Evolutionary conservation across 2,113 vertebrate genomes (phyloP), one percentile per base, ranked within the genome.

Genomic region (Crotophaga sulcirostris): DNA sequence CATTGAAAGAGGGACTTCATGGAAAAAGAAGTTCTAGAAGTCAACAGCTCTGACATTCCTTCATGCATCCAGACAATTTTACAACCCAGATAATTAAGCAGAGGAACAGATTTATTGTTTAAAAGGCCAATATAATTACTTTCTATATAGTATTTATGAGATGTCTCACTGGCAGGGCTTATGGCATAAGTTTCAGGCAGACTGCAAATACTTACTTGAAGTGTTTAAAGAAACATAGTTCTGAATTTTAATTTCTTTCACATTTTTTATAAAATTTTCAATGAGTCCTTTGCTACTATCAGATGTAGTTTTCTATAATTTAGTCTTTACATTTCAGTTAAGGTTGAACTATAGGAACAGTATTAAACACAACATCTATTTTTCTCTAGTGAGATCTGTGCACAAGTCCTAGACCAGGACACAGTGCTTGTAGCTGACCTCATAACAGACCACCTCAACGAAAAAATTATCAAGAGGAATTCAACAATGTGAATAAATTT

Each of bases 31-130:
- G 82, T 94, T 95, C 90, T 95, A 79, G 84, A 92, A 94, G 77
- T 92, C 84, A 95, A 94, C 79, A 88, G 89, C 84, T 85, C 84
- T 93, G 86, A 90, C 80, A 94, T 95, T 96, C 91, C 82, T 96
- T 91, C 84, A 94, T 52, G 90, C 79, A 94, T 54, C 66, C 26
- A 87, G 73, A 70, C 68, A 62, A 75, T 82, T 92, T 95, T 89
- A 55, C 73, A 97, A 87, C 34, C 20, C 58, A 93, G 42, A 93
- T 87, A 52, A 89, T 82, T 84, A 92, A 38, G 77, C 45, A 80
- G 54, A 93, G 51, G 70, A 80, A 40, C 7, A 83, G 31, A 88
- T 86, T 82, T 52, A 84, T 49, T 70, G 52, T 73, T 87, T 87
- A 72, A 69, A 87, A 93, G 64, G 62, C 34, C 54, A 81, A 17